Evolutionary conservation across 2,113 vertebrate genomes (phyloP).

Genomic region (Dipodomys spectabilis): DNA sequence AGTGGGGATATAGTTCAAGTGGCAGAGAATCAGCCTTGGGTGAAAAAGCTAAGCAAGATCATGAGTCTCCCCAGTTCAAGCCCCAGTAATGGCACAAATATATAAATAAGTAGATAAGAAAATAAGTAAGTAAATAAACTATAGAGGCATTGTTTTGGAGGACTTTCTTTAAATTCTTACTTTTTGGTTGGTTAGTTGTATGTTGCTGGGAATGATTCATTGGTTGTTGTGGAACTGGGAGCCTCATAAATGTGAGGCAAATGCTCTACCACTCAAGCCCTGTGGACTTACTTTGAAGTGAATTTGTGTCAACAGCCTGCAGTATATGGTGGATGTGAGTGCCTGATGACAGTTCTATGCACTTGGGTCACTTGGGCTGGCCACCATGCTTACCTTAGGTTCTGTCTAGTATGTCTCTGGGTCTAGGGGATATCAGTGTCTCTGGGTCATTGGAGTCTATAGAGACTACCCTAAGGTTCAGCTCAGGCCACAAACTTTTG

Average conservation of each 20-base stretch:
- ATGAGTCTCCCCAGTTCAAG: too few species aligned
- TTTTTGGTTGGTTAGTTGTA: too few species aligned
- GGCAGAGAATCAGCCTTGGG: too few species aligned
- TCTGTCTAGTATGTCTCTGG: background rate
- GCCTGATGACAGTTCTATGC: background rate
- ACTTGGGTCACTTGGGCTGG: constrained; percentile 28
- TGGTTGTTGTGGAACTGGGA: background rate
- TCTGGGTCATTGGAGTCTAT: background rate
- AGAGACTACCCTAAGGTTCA: background rate
- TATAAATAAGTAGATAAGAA: too few species aligned
- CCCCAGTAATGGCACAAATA: too few species aligned
- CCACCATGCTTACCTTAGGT: background rate
- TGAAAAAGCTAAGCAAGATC: too few species aligned
- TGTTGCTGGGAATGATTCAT: too few species aligned
- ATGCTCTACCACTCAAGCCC: background rate
- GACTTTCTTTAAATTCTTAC: too few species aligned
- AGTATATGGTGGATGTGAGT: constrained; percentile 4
- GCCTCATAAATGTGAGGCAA: background rate
- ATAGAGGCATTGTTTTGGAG: too few species aligned
- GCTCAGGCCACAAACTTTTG: background rate
- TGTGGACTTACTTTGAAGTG: constrained; percentile 25
- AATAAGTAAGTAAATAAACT: too few species aligned
- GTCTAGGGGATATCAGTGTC: background rate
- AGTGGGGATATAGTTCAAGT: background rate
- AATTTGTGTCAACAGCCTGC: constrained; percentile 6